Percentiles rank a stretch among this genome's conserved stretches.
phyloP scores from a whole-genome alignment of 2,797 vertebrate species.

The Ptychobarbus kaznakovi region DNA sequence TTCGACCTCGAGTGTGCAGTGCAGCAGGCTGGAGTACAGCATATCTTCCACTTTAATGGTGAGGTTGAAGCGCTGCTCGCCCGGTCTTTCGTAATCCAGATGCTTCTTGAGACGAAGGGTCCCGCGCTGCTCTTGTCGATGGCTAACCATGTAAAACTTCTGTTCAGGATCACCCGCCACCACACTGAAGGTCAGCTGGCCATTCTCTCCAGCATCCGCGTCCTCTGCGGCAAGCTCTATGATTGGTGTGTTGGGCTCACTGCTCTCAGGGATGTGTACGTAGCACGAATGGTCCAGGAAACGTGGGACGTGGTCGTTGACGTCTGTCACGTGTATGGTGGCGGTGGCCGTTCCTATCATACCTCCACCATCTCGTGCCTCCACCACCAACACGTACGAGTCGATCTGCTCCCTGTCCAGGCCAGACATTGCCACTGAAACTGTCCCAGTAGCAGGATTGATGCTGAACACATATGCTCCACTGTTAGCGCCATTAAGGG shows the following conservation, averaged over 20 bases:
- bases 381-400: constrained; percentile 83
- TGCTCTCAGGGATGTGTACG: constrained; percentile 80
- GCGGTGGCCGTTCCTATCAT: constrained; percentile 86
- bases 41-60: constrained; percentile 87
- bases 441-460: constrained; percentile 81
- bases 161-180: constrained; percentile 86
- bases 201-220: constrained; percentile 83
- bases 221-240: constrained; percentile 83
- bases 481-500: constrained; percentile 63
- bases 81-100: constrained; percentile 86
- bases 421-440: constrained; percentile 76
- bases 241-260: constrained; percentile 79
- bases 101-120: constrained; percentile 84
- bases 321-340: constrained; percentile 82
- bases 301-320: constrained; percentile 85
- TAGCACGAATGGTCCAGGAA: constrained; percentile 81
- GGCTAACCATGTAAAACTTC: constrained; percentile 87
- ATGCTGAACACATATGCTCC: constrained; percentile 81
- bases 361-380: constrained; percentile 89
- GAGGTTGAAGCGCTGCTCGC: constrained; percentile 88
- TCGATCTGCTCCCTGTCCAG: constrained; percentile 86
- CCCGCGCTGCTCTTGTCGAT: constrained; percentile 81
- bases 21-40: constrained; percentile 84
- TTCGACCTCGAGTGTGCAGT: constrained; percentile 86
- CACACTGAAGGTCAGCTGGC: constrained; percentile 85